phyloP scores from a whole-genome alignment of 2,888 invertebrate genomes.

The Coenonympha arcania region DNA sequence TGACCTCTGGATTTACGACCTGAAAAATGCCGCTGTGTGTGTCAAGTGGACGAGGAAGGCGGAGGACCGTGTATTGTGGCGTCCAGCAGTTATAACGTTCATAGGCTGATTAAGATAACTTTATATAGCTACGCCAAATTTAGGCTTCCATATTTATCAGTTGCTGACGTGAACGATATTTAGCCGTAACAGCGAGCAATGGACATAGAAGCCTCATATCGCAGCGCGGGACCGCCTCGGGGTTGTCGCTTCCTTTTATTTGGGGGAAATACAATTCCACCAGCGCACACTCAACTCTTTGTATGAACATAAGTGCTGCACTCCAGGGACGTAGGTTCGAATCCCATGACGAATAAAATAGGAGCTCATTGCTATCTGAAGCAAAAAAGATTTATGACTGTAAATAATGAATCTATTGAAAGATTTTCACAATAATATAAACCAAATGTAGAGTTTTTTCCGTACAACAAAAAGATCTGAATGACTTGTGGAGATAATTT shows the following conservation, averaged over 20 bases:
- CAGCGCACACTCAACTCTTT: slow-evolving; percentile 34
- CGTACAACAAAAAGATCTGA: too few relatives aligned
- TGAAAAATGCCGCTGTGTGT: too few relatives aligned
- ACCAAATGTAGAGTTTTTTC: too few relatives aligned
- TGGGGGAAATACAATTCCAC: slow-evolving; percentile 56
- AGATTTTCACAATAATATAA: background rate
- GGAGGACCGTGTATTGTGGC: too few relatives aligned
- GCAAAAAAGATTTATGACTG: background rate
- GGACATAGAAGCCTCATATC: slow-evolving; percentile 38
- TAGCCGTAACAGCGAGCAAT: slow-evolving; percentile 23
- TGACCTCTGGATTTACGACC: too few relatives aligned
- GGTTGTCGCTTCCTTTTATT: slow-evolving; percentile 56
- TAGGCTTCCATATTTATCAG: too few relatives aligned
- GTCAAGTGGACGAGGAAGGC: too few relatives aligned
- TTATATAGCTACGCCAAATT: too few relatives aligned
- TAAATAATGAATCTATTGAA: background rate
- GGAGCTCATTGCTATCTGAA: background rate
- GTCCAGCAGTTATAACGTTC: too few relatives aligned
- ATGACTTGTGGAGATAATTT: too few relatives aligned
- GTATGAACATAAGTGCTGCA: slow-evolving; percentile 26
- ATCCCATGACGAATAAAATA: slow-evolving; percentile 17
- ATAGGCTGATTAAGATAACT: too few relatives aligned
- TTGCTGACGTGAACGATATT: background rate
- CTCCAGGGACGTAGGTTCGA: slow-evolving; percentile 24
- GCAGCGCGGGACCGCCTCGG: slow-evolving; percentile 37